Base-by-base conservation (phyloP, 2,797 vertebrate species). In the Gorsachius magnificus region DNA sequence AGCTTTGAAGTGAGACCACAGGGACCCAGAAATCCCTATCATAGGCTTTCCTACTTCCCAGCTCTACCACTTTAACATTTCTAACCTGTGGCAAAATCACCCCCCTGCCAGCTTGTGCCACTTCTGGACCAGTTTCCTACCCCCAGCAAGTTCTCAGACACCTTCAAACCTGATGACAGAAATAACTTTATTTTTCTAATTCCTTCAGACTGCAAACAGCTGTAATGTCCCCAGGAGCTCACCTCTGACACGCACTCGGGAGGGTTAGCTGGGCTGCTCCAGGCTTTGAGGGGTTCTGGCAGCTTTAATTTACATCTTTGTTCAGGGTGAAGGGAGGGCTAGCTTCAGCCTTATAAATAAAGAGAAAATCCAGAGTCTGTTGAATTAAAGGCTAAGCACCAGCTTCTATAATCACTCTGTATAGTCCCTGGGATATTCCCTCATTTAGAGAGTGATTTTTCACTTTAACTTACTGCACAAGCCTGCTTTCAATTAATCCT, bases 361-460 rank as follows among this genome's bases (percentile, higher is more conserved):
- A 76, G 63, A 93, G 56, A 79, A 94, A 93, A 95, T 94, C 79
- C 75, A 0, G 48, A 84, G 61, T 70, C 80, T 75, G 85, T 76
- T 92, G 95, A 97, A 97, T 97, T 97, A 97, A 95, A 95, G 82
- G 57, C 96, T 97, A 88, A 97, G 91, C 83, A 84, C 36, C 57
- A 64, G 57, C 79, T 87, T 80, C 76, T 97, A 86, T 97, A 97
- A 97, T 97, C 95, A 97, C 57, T 64, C 83, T 11, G 24, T 50
- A 45, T 58, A 94, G 94, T 87, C 89, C 72, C 72, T 78, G 63
- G 60, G 96, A 97, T 97, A 96, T 94, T 97, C 70, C 64, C 93
- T 95, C 95, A 93, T 97, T 97, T 96, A 95, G 77, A 88, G 78
- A 93, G 82, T 45, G 89, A 88, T 96, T 97, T 97, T 95, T 72